Evolutionary conservation across 2,797 vertebrate genomes (phyloP).

Genomic region (Microtus californicus): DNA sequence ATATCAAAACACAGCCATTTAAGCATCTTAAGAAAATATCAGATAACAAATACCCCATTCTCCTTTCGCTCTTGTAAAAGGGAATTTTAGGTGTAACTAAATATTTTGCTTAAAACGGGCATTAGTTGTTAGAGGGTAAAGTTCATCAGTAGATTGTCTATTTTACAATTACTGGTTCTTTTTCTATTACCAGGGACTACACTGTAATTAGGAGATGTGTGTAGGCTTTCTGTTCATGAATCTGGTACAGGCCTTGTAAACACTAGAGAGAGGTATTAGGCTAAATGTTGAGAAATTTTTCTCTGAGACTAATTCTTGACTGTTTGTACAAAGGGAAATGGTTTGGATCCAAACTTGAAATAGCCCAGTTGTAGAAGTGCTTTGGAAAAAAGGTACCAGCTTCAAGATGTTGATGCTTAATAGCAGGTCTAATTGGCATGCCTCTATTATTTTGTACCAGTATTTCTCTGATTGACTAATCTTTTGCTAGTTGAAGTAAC

Average conservation of each 20-base stretch:
- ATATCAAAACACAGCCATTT: neutral
- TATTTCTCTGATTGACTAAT: neutral
- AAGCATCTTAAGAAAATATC: neutral
- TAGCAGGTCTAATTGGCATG: neutral
- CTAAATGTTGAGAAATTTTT: slow-evolving; percentile 62
- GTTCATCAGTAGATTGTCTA: neutral
- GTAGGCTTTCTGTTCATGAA: slow-evolving; percentile 47
- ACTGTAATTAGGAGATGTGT: slow-evolving; percentile 54
- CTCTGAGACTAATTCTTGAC: slow-evolving; percentile 42
- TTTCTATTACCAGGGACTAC: slow-evolving; percentile 49
- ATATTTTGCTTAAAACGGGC: slow-evolving; percentile 31
- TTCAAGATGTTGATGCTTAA: neutral
- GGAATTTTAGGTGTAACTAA: slow-evolving; percentile 52
- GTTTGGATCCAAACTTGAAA: slow-evolving; percentile 41
- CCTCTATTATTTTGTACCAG: neutral
- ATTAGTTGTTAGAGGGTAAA: slow-evolving; percentile 44
- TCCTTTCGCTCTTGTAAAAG: slow-evolving; percentile 23
- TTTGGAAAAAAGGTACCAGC: neutral
- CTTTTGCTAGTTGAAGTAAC: slow-evolving; percentile 57
- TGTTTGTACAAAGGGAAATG: slow-evolving; percentile 49
- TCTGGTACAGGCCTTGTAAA: slow-evolving; percentile 38
- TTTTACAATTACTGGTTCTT: slow-evolving; percentile 61
- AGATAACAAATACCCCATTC: neutral
- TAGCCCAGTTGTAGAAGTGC: neutral
- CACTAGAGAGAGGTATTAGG: neutral